phyloP scores from a whole-genome alignment of 2,888 invertebrate genomes.

The Cloeon dipterum region DNA sequence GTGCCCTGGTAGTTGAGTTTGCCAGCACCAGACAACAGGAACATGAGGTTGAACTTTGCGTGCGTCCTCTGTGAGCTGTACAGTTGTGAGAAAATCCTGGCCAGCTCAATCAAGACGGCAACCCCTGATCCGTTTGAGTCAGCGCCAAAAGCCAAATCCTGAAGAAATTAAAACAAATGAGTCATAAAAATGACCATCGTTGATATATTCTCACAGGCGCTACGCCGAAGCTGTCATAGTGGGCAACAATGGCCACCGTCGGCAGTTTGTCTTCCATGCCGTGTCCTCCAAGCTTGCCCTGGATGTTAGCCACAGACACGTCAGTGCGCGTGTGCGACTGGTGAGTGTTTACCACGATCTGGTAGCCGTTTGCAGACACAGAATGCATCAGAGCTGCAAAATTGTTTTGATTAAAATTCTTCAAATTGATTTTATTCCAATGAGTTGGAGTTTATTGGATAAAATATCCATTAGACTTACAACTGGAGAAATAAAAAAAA shows the following conservation, averaged over 20 bases:
- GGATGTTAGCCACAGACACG: constrained; percentile 63
- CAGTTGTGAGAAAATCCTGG: constrained; percentile 66
- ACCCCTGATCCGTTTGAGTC: constrained; percentile 88
- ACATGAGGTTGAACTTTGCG: constrained; percentile 57
- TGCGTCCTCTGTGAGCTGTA: constrained; percentile 50
- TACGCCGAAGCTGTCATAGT: constrained; percentile 77
- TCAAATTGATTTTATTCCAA: too few species aligned
- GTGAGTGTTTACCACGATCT: constrained; percentile 60
- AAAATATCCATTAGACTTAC: not conserved
- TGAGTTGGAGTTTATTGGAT: not conserved
- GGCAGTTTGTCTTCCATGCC: constrained; percentile 49
- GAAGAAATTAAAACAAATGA: too few species aligned
- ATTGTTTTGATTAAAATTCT: too few species aligned
- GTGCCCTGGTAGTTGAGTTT: constrained; percentile 86
- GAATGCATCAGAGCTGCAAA: constrained; percentile 49
- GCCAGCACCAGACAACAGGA: constrained; percentile 75
- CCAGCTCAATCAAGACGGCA: constrained; percentile 65
- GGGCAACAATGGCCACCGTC: constrained; percentile 74
- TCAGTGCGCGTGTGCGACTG: constrained; percentile 47
- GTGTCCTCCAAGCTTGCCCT: constrained; percentile 57
- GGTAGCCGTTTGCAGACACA: constrained; percentile 87
- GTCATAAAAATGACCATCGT: too few species aligned
- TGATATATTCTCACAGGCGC: constrained; percentile 85
- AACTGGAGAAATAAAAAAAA: not conserved
- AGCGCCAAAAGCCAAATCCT: constrained; percentile 71